These are phyloP conservation scores for Glaucidium brasilianum DNA, from an alignment of 2,113 vertebrate species.

Conservation along the genomic window DNA sequence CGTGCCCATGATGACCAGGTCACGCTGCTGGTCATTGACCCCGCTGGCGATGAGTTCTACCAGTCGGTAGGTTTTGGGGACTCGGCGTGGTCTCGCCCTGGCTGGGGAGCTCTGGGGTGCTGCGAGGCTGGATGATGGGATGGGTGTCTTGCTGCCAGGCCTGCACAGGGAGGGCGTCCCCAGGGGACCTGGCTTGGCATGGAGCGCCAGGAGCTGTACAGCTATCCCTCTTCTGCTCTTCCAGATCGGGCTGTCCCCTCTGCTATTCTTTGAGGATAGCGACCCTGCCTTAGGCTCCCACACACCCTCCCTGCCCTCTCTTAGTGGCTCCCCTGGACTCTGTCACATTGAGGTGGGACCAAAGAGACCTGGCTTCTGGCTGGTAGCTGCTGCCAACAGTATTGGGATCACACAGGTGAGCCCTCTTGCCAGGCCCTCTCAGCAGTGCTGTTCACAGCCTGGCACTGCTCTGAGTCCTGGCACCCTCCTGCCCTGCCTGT, in stretches of 20 bases:
- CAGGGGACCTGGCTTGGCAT: background rate
- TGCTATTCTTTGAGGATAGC: slow-evolving; percentile 79
- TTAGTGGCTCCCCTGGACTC: slow-evolving; percentile 4
- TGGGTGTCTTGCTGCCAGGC: background rate
- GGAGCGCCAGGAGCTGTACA: fast-evolving
- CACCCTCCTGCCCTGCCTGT: background rate
- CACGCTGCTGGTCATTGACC: slow-evolving; percentile 78
- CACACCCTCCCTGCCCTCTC: background rate
- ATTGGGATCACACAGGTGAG: slow-evolving; percentile 30
- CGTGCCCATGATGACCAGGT: slow-evolving; percentile 72
- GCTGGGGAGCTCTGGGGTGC: background rate
- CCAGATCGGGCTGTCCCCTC: slow-evolving; percentile 87
- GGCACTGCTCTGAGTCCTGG: background rate
- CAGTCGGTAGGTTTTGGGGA: slow-evolving; percentile 69
- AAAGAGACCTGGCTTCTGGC: slow-evolving; percentile 73
- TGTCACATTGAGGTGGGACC: slow-evolving; percentile 64
- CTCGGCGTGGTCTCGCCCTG: fast-evolving
- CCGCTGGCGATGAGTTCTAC: slow-evolving; percentile 79
- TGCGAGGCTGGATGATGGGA: background rate
- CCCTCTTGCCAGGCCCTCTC: background rate
- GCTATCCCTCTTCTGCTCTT: background rate
- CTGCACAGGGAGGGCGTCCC: background rate
- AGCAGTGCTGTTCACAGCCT: background rate
- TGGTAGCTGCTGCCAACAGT: slow-evolving; percentile 53
- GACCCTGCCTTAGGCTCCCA: background rate